Conservation (phyloP, 2,113 vertebrate species). For the Gallinago undulata region DNA sequence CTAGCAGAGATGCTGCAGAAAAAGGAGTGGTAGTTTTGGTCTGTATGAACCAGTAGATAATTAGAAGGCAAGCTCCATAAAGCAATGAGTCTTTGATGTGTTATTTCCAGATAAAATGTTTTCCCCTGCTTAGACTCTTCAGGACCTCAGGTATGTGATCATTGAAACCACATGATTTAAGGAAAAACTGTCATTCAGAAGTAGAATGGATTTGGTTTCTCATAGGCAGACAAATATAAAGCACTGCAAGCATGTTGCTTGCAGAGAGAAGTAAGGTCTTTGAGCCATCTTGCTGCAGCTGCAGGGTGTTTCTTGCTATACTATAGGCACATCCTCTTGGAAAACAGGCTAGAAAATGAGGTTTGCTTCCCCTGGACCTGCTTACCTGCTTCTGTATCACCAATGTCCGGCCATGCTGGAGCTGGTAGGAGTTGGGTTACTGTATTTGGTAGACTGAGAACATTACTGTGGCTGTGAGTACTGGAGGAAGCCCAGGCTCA, state of each 20-base stretch:
- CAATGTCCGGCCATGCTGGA: not conserved
- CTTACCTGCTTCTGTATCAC: not conserved
- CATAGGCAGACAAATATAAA: not conserved
- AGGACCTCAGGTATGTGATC: not conserved
- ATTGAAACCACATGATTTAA: not conserved
- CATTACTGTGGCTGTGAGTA: fast-evolving
- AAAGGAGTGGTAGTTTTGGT: not conserved
- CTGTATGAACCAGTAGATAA: not conserved
- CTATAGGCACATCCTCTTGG: not conserved
- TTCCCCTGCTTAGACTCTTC: not conserved
- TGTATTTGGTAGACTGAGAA: not conserved
- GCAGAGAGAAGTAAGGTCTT: not conserved
- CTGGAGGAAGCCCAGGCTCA: not conserved
- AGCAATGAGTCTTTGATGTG: not conserved
- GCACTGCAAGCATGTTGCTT: not conserved
- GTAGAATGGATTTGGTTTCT: not conserved
- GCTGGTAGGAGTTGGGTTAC: not conserved
- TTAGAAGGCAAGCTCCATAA: not conserved
- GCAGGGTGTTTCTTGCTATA: not conserved
- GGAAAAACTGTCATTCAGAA: not conserved
- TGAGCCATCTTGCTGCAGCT: not conserved
- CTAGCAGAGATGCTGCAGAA: not conserved
- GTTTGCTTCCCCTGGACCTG: not conserved
- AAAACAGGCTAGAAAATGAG: not conserved
- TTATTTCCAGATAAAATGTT: not conserved